These are phyloP conservation scores for Eupithecia centaureata DNA, from an alignment of 2,888 invertebrate genomes.

Conservation along the genomic window DNA sequence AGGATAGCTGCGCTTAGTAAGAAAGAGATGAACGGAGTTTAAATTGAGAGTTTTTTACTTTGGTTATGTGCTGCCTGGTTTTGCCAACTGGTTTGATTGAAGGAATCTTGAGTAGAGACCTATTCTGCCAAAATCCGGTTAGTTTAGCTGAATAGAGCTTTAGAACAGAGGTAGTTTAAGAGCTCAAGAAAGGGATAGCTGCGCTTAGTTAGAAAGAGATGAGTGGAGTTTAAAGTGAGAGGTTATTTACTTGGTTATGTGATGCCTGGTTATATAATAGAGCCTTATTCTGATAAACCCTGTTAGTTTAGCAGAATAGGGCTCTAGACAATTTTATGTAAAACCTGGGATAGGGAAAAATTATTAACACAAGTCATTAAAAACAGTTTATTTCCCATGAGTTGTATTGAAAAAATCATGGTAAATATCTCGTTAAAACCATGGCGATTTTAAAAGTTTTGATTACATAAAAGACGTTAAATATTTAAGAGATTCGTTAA, in stretches of 20 bases:
- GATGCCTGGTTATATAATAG: slow-evolving; percentile 13
- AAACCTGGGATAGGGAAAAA: no score
- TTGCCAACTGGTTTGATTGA: background rate
- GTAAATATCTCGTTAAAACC: no score
- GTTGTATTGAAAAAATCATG: no score
- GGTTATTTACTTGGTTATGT: slow-evolving; percentile 13
- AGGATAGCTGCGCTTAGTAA: slow-evolving; percentile 57
- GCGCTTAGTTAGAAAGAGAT: slow-evolving; percentile 53
- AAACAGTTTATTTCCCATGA: no score
- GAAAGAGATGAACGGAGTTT: slow-evolving; percentile 60
- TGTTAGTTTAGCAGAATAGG: no score
- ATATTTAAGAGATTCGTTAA: background rate
- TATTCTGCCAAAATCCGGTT: no score
- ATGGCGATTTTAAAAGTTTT: no score
- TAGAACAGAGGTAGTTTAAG: slow-evolving; percentile 64
- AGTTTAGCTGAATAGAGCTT: no score
- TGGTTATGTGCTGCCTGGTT: slow-evolving; percentile 10
- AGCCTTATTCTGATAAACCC: no score
- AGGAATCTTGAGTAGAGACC: background rate
- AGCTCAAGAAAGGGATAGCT: slow-evolving; percentile 61
- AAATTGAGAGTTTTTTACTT: slow-evolving; percentile 18
- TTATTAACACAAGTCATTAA: no score
- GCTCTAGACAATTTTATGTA: no score
- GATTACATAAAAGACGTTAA: background rate
- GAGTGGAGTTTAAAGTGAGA: slow-evolving; percentile 54